Conservation (phyloP, 2,113 vertebrate genomes). For the Oxygymnocypris stewartii region DNA sequence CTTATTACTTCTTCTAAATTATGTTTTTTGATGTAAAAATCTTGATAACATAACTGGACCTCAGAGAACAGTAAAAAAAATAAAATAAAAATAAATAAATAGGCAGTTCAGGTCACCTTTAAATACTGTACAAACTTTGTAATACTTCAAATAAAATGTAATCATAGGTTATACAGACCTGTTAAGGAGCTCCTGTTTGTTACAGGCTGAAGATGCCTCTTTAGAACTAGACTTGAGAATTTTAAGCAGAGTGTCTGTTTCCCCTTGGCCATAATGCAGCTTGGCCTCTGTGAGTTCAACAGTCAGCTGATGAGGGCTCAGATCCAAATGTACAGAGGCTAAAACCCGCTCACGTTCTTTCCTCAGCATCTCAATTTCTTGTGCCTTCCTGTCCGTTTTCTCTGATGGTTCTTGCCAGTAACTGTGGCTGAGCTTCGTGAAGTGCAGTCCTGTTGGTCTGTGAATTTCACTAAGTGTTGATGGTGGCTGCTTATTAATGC, state of each 20-base stretch:
- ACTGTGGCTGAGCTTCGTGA: conserved; percentile 53
- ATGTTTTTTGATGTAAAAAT: no score
- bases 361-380: conserved; percentile 77
- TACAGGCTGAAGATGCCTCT: conserved; percentile 63
- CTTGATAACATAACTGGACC: no score
- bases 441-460: conserved; percentile 24
- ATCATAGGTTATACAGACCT: conserved; percentile 68
- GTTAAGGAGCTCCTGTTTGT: conserved; percentile 79
- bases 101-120: no score
- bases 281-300: conserved; percentile 90
- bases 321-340: conserved; percentile 79
- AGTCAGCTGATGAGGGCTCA: conserved; percentile 80
- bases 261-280: conserved; percentile 84
- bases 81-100: no score
- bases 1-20: no score
- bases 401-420: conserved; percentile 19
- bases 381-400: conserved; percentile 61
- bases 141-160: not conserved
- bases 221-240: conserved; percentile 76
- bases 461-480: conserved; percentile 32
- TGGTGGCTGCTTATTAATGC: conserved; percentile 69
- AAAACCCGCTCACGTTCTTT: conserved; percentile 82
- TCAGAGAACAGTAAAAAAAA: no score
- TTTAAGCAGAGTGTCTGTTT: conserved; percentile 85
- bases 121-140: not conserved